phyloP scores from a whole-genome alignment of 2,113 vertebrate genomes.

The Perccottus glenii region DNA sequence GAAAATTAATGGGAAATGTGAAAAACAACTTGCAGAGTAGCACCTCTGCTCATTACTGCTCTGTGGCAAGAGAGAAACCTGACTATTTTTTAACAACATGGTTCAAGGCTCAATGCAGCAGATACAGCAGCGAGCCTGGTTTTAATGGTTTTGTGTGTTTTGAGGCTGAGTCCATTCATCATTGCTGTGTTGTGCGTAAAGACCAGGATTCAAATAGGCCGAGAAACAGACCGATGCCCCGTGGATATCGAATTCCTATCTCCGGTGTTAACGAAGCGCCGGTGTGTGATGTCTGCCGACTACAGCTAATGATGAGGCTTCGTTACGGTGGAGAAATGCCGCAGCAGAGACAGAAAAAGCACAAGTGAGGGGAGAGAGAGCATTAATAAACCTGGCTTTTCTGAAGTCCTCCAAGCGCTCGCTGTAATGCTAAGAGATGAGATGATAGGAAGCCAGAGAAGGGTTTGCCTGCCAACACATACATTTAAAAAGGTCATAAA shows the following conservation, averaged over 20 bases:
- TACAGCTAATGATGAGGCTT: conserved; percentile 59
- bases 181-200: not conserved
- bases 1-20: too few relatives aligned
- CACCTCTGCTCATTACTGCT: not conserved
- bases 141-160: conserved; percentile 24
- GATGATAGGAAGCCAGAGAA: conserved; percentile 2
- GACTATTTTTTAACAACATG: not conserved
- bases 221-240: conserved; percentile 19
- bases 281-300: conserved; percentile 50
- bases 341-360: not conserved
- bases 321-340: conserved; percentile 32
- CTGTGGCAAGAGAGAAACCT: not conserved
- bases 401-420: conserved; percentile 24
- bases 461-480: not conserved
- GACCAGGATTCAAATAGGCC: conserved; percentile 25
- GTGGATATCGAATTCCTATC: conserved; percentile 47
- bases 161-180: conserved; percentile 32
- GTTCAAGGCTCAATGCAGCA: conserved; percentile 2
- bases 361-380: not conserved
- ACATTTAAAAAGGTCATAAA: conserved; percentile 30
- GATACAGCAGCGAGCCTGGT: not conserved
- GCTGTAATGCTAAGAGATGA: conserved; percentile 39
- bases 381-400: conserved; percentile 33
- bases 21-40: too few relatives aligned
- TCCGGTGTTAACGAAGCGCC: conserved; percentile 46